Evolutionary conservation across 2,888 invertebrate genomes (phyloP), one percentile per base, ranked within the genome.

Genomic region (Teinopalpus imperialis): DNA sequence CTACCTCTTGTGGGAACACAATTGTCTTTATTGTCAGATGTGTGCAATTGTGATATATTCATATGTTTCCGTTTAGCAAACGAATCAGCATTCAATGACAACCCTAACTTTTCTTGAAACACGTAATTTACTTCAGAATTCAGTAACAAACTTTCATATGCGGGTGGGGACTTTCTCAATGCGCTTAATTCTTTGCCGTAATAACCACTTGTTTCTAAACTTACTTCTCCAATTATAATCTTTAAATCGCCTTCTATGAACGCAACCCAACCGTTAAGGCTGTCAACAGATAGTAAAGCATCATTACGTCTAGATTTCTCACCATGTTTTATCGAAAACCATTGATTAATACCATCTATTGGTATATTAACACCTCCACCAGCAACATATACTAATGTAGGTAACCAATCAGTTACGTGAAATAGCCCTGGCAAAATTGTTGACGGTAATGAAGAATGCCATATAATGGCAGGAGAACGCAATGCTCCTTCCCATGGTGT

Each of bases 401-500:
- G 95, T 34, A 95, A 66, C 93, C 94, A 94, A 73, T 96, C 96
- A 9, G 92, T 91, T 6, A 95, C 91, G 66, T 95, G 95, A 49
- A 96, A 90, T 46, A 95, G 76, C 2, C 67, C 67, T 7, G 60
- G 51, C 48, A 49, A 62, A 2, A 93, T 81, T 55, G 90, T 86
- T 0, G 93, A 90, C 61, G 92, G 92, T 30, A 75, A 32, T 14
- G 53, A 40, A 31, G 63, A 51, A 34, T 73, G 65, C 91, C 94
- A 95, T 27, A 95, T 70, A 12, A 93, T 90, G 0, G 92, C 94
- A 0, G 91, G 90, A 0, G 93, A 93, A 18, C 95, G 89, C 0
- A 95, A 86, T 0, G 93, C 95, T 2, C 97, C 97, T 75, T 97
- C 96, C 90, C 93, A 95, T 0, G 94, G 82, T 0, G 94, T 92